Percentiles rank a stretch among this genome's conserved stretches.
Conservation (phyloP, 2,888 invertebrate species). For the Adelphocoris suturalis region DNA sequence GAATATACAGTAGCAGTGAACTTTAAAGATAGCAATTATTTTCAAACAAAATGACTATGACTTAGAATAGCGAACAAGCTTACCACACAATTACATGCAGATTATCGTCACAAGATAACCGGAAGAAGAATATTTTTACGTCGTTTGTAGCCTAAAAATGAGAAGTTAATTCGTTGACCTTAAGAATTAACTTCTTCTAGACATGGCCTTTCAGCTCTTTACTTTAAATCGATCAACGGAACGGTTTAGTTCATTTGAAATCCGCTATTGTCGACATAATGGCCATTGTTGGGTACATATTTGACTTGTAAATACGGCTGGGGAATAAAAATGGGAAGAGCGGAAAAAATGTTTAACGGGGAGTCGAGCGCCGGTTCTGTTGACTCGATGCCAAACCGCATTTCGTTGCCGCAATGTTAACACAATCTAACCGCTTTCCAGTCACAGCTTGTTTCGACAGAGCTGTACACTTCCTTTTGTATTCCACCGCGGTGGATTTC, state of each 20-base stretch:
- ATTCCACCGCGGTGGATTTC: no score
- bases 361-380: not conserved
- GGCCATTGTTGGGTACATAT: not conserved
- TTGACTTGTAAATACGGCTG: slow-evolving; percentile 30
- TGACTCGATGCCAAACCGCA: slow-evolving; percentile 20
- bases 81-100: no score
- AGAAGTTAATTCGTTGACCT: not conserved
- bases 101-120: no score
- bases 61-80: no score
- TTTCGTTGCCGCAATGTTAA: not conserved
- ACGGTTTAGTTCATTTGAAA: not conserved
- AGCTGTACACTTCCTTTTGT: no score
- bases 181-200: not conserved
- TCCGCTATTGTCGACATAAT: not conserved
- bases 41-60: no score
- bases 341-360: not conserved
- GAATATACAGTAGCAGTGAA: no score
- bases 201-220: not conserved
- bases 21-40: no score
- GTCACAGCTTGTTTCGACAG: not conserved
- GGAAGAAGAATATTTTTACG: no score
- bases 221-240: not conserved
- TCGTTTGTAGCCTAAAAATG: not conserved
- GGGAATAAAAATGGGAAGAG: slow-evolving; percentile 3
- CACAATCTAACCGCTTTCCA: not conserved